These are phyloP conservation scores for Tiphia femorata DNA, from an alignment of 2,888 invertebrate species.

Conservation along the genomic window DNA sequence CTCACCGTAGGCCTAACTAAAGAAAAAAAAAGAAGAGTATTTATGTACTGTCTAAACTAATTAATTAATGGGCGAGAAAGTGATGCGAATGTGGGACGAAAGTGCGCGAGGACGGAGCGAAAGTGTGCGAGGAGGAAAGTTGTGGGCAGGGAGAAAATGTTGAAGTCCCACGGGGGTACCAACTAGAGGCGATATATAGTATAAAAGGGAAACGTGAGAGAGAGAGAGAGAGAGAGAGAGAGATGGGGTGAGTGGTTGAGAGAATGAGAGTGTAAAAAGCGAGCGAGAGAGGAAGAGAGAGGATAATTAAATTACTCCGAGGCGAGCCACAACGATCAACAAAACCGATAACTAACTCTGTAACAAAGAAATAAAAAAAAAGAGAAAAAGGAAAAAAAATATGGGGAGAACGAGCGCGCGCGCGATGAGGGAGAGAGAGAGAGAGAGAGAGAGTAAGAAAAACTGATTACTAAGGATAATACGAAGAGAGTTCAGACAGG, in stretches of 20 bases:
- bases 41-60: conserved; percentile 63
- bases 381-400: conserved; percentile 26
- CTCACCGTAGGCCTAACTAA: conserved; percentile 68
- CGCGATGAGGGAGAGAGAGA: conserved; percentile 21
- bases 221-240: conserved; percentile 5
- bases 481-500: conserved; percentile 13
- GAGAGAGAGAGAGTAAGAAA: conserved; percentile 18
- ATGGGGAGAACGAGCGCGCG: conserved; percentile 1
- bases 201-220: no score
- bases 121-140: conserved; percentile 22
- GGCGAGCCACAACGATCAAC: conserved; percentile 56
- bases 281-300: conserved; percentile 20
- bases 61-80: conserved; percentile 53
- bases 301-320: conserved; percentile 42
- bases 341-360: conserved; percentile 25
- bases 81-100: conserved; percentile 24
- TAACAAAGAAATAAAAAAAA: conserved; percentile 30
- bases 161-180: no score
- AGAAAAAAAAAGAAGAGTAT: conserved; percentile 49
- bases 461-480: not conserved
- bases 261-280: conserved; percentile 14
- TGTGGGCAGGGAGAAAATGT: conserved; percentile 8
- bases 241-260: conserved; percentile 4
- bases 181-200: no score
- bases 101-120: conserved; percentile 36